phyloP scores from a whole-genome alignment of 2,888 invertebrate species.

The Andrena camellia region DNA sequence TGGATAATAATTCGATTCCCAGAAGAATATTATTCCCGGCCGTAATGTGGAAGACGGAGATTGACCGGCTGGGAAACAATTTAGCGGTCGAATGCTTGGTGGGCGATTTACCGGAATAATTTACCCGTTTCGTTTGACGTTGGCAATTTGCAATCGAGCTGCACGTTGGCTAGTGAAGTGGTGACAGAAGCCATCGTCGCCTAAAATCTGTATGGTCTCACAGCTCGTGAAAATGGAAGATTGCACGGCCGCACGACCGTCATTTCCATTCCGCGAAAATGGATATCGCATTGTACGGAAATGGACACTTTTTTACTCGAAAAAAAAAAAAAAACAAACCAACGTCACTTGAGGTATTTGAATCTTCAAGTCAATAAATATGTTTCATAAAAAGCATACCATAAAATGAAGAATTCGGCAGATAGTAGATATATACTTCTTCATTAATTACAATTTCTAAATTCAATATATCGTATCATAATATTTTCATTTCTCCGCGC shows the following conservation, averaged over 20 bases:
- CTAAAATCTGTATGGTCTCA: neutral
- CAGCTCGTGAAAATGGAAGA: neutral
- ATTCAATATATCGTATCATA: no score
- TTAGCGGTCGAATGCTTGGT: slow-evolving; percentile 11
- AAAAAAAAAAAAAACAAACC: neutral
- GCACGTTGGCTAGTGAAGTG: neutral
- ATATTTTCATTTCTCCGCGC: no score
- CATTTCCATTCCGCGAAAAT: neutral
- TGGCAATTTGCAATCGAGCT: slow-evolving; percentile 8
- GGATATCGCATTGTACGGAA: neutral
- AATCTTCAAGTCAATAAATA: no score
- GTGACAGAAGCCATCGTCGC: slow-evolving; percentile 5
- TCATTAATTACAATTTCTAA: no score
- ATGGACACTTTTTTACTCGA: neutral
- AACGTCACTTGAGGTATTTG: no score
- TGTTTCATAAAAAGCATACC: no score
- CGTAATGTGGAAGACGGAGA: neutral
- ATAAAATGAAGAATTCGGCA: no score
- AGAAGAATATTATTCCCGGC: no score
- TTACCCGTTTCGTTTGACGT: neutral
- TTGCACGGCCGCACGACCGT: neutral
- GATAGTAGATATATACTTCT: no score
- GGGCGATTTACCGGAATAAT: slow-evolving; percentile 34
- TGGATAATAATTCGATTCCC: no score
- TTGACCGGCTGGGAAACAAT: slow-evolving; percentile 1